Base-by-base conservation (phyloP, 2,113 vertebrate species). In the Strix uralensis region DNA sequence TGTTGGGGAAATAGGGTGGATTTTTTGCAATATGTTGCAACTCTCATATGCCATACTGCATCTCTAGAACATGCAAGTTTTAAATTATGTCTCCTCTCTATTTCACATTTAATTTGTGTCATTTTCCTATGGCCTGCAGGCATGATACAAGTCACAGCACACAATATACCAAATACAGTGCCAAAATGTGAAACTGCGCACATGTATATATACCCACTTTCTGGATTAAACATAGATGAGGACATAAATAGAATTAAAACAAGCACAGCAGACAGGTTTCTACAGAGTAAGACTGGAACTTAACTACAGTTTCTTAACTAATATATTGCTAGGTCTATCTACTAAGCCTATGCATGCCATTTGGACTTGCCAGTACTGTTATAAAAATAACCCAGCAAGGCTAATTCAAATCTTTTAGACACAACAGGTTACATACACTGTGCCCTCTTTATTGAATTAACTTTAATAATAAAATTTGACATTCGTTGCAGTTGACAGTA, bases 181-280 rank as follows among this genome's bases (percentile, higher is more conserved):
- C 97, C 96, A 97, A 96, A 87, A 96, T 38, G 61, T n/a, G 82
- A 93, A 96, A 87, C 95, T 78, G 95, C 11, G 44, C 92, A 90
- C 90, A 95, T 96, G 87, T 88, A 94, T 72, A 90, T 93, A 75
- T 66, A 78, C 46, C 38, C 86, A 57, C 88, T 96, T 88, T 91
- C 94, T 91, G 90, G 81, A 96, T 96, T 95, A 90, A 95, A 96
- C 92, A 90, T 21, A 82, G 84, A 89, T 74, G 81, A 92, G 65
- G 94, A 73, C 94, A 59, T 80, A 97, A 96, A 66, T 20, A 93
- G 94, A 92, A 94, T 58, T 92, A 88, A 93, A 95, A 83, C 72
- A 86, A 5, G 7, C 54, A 29, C 16, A 82, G 81, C 47, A 94
- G 65, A 77, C 55, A 87, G 83, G 75, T 67, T 92, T 75, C 88